Evolutionary conservation across 2,113 vertebrate species (phyloP), one percentile per base, ranked within the genome.

Genomic region (Nibea albiflora): DNA sequence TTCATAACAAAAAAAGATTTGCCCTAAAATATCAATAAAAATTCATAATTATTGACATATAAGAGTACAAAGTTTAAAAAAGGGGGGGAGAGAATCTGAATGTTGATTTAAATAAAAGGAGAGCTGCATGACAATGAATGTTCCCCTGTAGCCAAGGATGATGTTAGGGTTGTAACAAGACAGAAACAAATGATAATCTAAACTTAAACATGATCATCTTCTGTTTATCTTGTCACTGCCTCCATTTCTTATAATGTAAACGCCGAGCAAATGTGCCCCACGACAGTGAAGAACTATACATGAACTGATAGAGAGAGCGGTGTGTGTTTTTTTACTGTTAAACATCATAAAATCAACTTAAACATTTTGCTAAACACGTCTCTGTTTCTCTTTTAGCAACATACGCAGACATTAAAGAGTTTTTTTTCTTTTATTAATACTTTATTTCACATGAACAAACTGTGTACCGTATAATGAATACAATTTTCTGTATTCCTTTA

Each of bases 371-470:
- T 24, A 31, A 17, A 61, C 11, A 44, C 46, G 4, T 22, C 42
- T 35, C 5, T 3, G 20, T 65, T 17, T 65, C 17, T 58, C n/a
- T 42, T 42, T 15, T 50, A 11, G 20, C 8, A 50, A 72, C 57
- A 66, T 28, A 62, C 20, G 67, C 22, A 61, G 1, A 39, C 53
- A 57, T 12, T 35, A 8, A 28, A 4, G 7, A 35, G 57, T 14
- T 60, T 61, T 39, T 58, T 24, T 44, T n/a, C 14, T 66, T 57
- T 56, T 65, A 24, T 46, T 61, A 61, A 54, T 31, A 60, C 73
- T 87, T 87, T 67, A 80, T 82, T 88, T 78, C 53, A 81, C 78
- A 88, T 76, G 44, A 82, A 89, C 17, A 62, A 88, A 81, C 50
- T 49, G 52, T 84, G 57, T 76, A 70, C 42, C n/a, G 22, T 47